phyloP scores from a whole-genome alignment of 2,888 invertebrate species.

The Drosophila ustulata region DNA sequence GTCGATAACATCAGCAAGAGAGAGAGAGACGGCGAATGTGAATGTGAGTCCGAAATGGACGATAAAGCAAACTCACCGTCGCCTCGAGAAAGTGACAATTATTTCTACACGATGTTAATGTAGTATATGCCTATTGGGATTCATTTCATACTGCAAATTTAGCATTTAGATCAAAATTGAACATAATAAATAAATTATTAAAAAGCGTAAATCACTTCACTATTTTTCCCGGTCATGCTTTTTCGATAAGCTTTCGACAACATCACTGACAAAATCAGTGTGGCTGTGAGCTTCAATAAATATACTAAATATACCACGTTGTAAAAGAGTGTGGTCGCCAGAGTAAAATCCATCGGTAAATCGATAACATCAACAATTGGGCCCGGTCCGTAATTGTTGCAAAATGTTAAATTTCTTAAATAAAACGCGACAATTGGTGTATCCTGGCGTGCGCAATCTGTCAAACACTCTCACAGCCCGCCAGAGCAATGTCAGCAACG shows the following conservation, averaged over 20 bases:
- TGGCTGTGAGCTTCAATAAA: background rate
- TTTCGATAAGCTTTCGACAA: background rate
- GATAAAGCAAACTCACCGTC: background rate
- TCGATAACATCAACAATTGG: slow-evolving; percentile 26
- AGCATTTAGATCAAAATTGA: background rate
- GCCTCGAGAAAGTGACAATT: slow-evolving; percentile 20
- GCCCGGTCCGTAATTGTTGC: slow-evolving; percentile 20
- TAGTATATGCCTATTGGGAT: background rate
- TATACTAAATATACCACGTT: background rate
- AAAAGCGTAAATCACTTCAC: background rate
- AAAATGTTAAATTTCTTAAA: slow-evolving; percentile 80
- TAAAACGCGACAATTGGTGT: slow-evolving; percentile 67
- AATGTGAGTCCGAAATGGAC: background rate
- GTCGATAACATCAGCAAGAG: background rate
- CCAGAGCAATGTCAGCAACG: slow-evolving; percentile 28
- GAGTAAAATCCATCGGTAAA: slow-evolving; percentile 32
- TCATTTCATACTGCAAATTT: background rate
- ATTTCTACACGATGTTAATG: slow-evolving; percentile 35
- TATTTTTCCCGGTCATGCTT: background rate
- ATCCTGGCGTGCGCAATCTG: slow-evolving; percentile 61
- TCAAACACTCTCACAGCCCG: slow-evolving; percentile 32
- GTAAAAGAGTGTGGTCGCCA: background rate
- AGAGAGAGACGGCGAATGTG: background rate
- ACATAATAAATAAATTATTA: slow-evolving; percentile 2
- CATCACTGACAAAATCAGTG: background rate